These are phyloP conservation scores for Alcedo quadribrachys DNA, from an alignment of 2,797 vertebrate genomes.

Conservation along the genomic window DNA sequence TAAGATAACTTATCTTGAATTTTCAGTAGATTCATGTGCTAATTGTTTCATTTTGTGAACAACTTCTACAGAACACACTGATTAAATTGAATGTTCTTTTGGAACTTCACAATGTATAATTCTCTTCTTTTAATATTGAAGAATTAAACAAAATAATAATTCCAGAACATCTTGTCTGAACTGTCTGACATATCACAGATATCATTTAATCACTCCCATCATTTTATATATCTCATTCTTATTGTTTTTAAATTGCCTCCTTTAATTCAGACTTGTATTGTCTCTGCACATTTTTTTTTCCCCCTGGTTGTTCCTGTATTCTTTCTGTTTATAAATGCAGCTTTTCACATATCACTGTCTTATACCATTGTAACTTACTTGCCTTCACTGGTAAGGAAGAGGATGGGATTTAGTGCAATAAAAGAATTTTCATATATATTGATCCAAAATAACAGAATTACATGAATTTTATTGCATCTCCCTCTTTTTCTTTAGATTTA, in stretches of 20 bases:
- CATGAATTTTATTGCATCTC: not conserved
- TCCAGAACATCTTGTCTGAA: not conserved
- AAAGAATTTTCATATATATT: not conserved
- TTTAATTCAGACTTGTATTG: not conserved
- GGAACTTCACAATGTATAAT: not conserved
- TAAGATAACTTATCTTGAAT: not conserved
- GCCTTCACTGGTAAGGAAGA: not conserved
- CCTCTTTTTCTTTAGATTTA: not conserved
- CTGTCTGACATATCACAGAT: not conserved
- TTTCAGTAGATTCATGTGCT: not conserved
- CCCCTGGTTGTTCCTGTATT: not conserved
- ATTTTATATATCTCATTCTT: not conserved
- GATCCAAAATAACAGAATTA: not conserved
- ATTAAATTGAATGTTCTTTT: not conserved
- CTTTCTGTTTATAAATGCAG: not conserved
- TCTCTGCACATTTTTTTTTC: not conserved
- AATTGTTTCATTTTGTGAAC: not conserved
- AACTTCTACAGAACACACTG: not conserved
- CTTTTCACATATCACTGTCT: not conserved
- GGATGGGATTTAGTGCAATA: not conserved
- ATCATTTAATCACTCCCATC: not conserved
- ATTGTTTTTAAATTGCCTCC: not conserved
- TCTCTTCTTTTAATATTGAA: not conserved
- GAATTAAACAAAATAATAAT: not conserved
- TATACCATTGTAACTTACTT: not conserved